These are phyloP conservation scores for Physella acuta DNA, from an alignment of 1,140 invertebrate species.

Conservation along the genomic window DNA sequence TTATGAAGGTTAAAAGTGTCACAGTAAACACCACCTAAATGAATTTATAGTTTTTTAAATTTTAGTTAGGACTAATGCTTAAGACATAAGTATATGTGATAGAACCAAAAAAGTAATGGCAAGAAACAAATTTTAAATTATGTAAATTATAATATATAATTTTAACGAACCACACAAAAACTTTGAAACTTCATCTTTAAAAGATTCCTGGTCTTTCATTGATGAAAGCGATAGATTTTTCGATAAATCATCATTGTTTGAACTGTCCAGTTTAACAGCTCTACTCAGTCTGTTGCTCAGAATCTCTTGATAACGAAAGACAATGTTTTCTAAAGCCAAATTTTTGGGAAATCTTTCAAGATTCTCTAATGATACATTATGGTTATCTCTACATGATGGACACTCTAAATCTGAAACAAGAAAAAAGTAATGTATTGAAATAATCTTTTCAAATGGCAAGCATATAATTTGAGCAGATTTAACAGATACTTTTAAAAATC, in stretches of 20 bases:
- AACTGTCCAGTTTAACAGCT: not conserved
- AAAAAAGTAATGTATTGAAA: too few species aligned
- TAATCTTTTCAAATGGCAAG: too few species aligned
- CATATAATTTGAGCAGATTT: not conserved
- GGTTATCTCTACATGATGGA: constrained; percentile 47
- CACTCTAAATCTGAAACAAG: constrained; percentile 49
- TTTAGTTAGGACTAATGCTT: too few species aligned
- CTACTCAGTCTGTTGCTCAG: constrained; percentile 40
- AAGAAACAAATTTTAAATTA: too few species aligned
- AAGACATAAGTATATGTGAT: too few species aligned
- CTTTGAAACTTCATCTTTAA: not conserved
- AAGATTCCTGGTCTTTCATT: not conserved
- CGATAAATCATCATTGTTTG: not conserved
- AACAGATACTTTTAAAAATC: not conserved
- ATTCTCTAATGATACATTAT: constrained; percentile 34
- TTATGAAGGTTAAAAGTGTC: too few species aligned
- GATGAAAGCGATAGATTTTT: too few species aligned
- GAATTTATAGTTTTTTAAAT: too few species aligned
- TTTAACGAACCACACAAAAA: constrained; percentile 13
- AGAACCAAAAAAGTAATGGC: too few species aligned
- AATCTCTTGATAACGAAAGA: constrained; percentile 76
- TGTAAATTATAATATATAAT: too few species aligned
- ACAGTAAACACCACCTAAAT: too few species aligned
- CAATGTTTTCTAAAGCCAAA: constrained; percentile 87
- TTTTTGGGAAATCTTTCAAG: constrained; percentile 73